Percentiles rank a stretch among this genome's conserved stretches.
These are phyloP conservation scores for Athalia rosae DNA, from an alignment of 2,888 invertebrate species.

Conservation along the genomic window DNA sequence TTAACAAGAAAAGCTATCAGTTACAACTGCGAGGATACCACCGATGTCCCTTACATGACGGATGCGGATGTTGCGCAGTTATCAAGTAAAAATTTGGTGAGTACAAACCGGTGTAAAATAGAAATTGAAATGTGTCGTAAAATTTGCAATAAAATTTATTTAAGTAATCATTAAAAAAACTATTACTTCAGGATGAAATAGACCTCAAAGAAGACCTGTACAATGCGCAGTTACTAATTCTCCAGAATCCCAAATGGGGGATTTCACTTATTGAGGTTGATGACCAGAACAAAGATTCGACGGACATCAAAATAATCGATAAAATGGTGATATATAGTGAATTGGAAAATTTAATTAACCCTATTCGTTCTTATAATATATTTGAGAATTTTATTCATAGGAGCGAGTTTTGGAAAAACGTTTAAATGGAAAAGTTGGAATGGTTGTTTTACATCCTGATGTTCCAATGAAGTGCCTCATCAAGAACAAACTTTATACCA, in stretches of 20 bases:
- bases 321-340: constrained; percentile 70
- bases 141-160: too few species aligned
- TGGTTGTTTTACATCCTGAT: constrained; percentile 77
- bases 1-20: constrained; percentile 78
- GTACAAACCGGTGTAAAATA: constrained; percentile 44
- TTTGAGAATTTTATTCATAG: constrained; percentile 55
- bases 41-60: constrained; percentile 77
- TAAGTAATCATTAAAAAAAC: constrained; percentile 48
- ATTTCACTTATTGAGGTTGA: constrained; percentile 77
- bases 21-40: constrained; percentile 76
- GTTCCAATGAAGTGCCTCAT: constrained; percentile 80
- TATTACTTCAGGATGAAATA: constrained; percentile 69
- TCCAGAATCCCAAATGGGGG: constrained; percentile 85
- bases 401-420: constrained; percentile 77
- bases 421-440: constrained; percentile 76
- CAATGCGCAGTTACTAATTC: constrained; percentile 81
- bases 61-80: constrained; percentile 79
- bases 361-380: neutral
- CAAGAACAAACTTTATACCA: constrained; percentile 77
- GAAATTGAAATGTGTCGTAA: too few species aligned
- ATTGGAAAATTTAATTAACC: constrained; percentile 17
- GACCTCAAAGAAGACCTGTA: constrained; percentile 76
- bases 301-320: constrained; percentile 62
- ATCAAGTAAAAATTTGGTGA: constrained; percentile 73
- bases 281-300: constrained; percentile 64